A percentile compares a stretch with the other conserved stretches of the same genome.
These are phyloP conservation scores for Gymnoscopelus braueri DNA, from an alignment of 2,797 vertebrate species.

Conservation along the genomic window DNA sequence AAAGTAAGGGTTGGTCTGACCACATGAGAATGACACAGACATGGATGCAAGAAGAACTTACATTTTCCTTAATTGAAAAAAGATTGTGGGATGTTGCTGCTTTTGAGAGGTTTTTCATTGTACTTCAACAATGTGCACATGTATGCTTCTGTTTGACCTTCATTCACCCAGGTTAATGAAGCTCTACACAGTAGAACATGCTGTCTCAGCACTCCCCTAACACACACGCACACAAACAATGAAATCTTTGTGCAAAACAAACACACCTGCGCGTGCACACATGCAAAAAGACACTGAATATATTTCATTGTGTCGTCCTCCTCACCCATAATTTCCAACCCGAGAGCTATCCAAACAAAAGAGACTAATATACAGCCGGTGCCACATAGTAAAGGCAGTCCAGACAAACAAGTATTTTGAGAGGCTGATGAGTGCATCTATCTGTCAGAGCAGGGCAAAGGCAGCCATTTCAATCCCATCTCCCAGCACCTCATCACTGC, in stretches of 20 bases:
- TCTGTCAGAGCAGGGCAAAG: neutral
- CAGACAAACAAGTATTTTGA: slow-evolving; percentile 11
- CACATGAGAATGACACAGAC: too few species aligned
- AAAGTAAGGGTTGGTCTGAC: too few species aligned
- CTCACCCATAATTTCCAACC: slow-evolving; percentile 30
- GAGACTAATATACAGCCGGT: slow-evolving; percentile 8
- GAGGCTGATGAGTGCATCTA: slow-evolving; percentile 1
- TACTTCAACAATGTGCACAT: too few species aligned
- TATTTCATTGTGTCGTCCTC: slow-evolving; percentile 29
- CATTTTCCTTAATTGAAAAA: too few species aligned
- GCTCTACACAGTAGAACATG: slow-evolving; percentile 7
- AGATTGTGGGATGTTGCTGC: too few species aligned
- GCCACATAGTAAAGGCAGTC: slow-evolving; percentile 17
- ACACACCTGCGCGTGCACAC: slow-evolving; percentile 4
- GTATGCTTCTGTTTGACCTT: neutral
- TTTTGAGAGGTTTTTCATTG: too few species aligned
- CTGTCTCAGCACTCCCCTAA: neutral
- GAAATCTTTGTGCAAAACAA: neutral
- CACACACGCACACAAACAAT: neutral
- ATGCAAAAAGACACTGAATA: slow-evolving; percentile 20
- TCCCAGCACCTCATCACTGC: slow-evolving; percentile 4
- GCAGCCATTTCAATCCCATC: neutral
- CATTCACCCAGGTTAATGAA: slow-evolving; percentile 6
- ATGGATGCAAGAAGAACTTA: too few species aligned
- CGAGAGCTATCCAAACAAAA: slow-evolving; percentile 21